A percentile compares a stretch with the other conserved stretches of the same genome.
Evolutionary conservation across 2,113 vertebrate genomes (phyloP).

Genomic region (Brachionichthys hirsutus): DNA sequence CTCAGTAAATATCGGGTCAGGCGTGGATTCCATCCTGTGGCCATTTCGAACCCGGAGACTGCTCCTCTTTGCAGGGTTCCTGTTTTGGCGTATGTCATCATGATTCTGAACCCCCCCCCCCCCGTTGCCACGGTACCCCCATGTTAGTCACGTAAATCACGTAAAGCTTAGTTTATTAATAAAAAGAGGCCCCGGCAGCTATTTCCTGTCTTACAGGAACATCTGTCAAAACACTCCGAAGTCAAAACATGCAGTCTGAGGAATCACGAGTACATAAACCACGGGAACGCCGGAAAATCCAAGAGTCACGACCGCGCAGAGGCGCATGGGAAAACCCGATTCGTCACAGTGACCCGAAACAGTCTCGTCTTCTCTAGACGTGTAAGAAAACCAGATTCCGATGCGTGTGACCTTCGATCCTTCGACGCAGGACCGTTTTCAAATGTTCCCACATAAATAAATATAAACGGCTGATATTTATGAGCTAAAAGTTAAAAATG

Average conservation of each 20-base stretch:
- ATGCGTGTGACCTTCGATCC: no score
- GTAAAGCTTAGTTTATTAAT: neutral
- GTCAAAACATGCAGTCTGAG: neutral
- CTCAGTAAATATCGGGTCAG: neutral
- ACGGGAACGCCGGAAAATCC: constrained; percentile 23
- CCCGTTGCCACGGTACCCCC: neutral
- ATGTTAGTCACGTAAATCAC: neutral
- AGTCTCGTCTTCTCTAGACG: no score
- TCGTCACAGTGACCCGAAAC: constrained; percentile 13
- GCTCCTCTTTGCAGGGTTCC: neutral
- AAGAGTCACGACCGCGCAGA: constrained; percentile 25
- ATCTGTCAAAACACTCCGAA: constrained; percentile 17
- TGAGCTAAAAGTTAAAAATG: no score
- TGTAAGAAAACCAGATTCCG: no score
- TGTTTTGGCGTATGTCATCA: neutral
- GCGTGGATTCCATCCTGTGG: constrained; percentile 5
- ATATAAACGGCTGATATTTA: no score
- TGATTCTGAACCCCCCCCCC: neutral
- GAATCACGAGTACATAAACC: neutral
- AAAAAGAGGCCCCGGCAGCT: neutral
- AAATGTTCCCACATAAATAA: no score
- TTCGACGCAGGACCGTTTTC: no score
- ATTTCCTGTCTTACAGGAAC: neutral
- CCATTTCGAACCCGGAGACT: neutral
- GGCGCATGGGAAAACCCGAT: constrained; percentile 13